Base-by-base conservation (phyloP, 1,140 invertebrate genomes). In the Pseudomyrmex pallidus region DNA sequence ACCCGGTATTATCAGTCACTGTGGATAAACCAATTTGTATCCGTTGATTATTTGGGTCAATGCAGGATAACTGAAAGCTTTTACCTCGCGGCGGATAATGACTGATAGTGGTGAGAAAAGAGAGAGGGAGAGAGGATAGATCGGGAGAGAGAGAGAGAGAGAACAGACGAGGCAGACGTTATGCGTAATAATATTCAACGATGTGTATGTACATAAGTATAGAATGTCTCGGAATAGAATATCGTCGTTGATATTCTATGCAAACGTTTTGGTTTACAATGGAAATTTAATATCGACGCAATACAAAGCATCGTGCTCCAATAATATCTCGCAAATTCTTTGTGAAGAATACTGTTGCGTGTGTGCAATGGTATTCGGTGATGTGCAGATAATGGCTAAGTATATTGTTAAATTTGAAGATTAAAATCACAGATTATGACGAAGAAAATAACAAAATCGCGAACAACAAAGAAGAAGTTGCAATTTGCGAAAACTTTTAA, bases 321-420 rank as follows among this genome's bases (percentile, higher is more conserved):
- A 86, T 89, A 84, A 85, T 84, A 82, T 89, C 86, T 89, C 78
- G 57, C 54, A 63, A 85, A 87, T 87, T 84, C 80, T 80, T 86
- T 54, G 57, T 17, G 54, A 44, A 74, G 84, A 84, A 88, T 82
- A 83, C 73, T 44, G 25, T 35, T 68, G 56, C 50, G 17, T 46
- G 22, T n/a, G 68, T 48, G 62, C 57, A n/a, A 7, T 17, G 20
- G 22, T 20, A 67, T 63, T 66, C 35, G 85, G 83, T 17, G 25
- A 17, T 20, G 46, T 63, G 66, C 35, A 82, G 83, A 82, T 68
- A 88, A 90, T 87, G 83, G 85, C 88, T 88, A 59, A 86, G 82
- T 82, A 70, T 88, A 88, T 87, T 52, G 73, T 77, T 88, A 74
- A 88, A 83, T 76, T 77, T 64, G 64, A 76, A 84, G 82, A 44